Evolutionary conservation across 2,797 vertebrate genomes (phyloP).

Genomic region (Anabas testudineus): DNA sequence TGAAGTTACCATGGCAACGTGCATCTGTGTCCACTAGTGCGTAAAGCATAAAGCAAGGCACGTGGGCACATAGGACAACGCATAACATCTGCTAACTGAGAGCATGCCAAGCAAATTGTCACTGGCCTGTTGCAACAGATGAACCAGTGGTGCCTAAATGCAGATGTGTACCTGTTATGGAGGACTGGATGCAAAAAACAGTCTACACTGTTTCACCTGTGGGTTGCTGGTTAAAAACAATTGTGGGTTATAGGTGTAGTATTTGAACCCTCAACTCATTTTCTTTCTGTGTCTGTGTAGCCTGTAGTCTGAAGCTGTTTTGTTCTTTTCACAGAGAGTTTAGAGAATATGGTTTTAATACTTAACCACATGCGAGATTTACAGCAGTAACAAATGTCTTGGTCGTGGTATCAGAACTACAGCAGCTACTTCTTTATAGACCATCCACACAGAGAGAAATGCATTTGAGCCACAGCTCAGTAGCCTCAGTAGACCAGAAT

Average conservation of each 20-base stretch:
- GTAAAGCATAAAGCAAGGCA: slow-evolving; percentile 89
- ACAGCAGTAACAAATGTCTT: not conserved
- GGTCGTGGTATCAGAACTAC: not conserved
- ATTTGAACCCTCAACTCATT: no score
- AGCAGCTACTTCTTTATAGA: slow-evolving; percentile 13
- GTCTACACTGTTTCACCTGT: slow-evolving; percentile 33
- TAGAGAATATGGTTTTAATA: not conserved
- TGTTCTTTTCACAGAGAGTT: not conserved
- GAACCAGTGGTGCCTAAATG: slow-evolving; percentile 87
- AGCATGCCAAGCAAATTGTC: slow-evolving; percentile 86
- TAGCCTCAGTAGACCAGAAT: slow-evolving; percentile 26
- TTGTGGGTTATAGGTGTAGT: no score
- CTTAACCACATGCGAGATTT: no score
- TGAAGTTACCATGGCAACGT: slow-evolving; percentile 94
- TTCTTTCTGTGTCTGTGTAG: not conserved
- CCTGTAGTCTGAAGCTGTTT: not conserved
- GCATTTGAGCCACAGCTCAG: no score
- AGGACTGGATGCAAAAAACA: slow-evolving; percentile 83
- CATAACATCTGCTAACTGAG: slow-evolving; percentile 92
- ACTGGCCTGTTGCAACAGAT: slow-evolving; percentile 87
- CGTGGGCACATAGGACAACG: slow-evolving; percentile 86
- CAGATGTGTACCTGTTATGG: slow-evolving; percentile 85
- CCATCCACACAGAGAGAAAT: not conserved
- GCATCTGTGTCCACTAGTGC: slow-evolving; percentile 90
- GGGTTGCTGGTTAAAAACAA: no score